Percentiles rank a stretch among this genome's conserved stretches.
Evolutionary conservation across 2,113 vertebrate genomes (phyloP).

Genomic region (Laticauda laticaudata): DNA sequence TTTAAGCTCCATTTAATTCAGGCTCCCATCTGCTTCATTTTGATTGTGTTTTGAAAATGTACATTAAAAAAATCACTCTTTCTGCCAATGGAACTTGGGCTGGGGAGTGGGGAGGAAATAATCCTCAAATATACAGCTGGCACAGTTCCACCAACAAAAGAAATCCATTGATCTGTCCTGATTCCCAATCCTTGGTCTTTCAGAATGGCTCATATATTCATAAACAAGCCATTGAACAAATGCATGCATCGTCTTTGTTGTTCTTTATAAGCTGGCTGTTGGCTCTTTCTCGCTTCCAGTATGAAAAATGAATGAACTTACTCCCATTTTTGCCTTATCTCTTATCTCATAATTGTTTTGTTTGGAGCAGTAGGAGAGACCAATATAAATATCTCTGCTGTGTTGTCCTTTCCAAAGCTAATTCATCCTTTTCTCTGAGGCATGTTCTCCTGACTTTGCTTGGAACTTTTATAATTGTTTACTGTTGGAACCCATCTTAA

Average conservation of each 20-base stretch:
- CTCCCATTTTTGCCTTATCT: conserved; percentile 67
- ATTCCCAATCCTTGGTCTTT: conserved; percentile 57
- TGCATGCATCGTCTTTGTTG: conserved; percentile 80
- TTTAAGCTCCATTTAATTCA: conserved; percentile 68
- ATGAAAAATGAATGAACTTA: conserved; percentile 79
- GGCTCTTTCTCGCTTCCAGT: conserved; percentile 68
- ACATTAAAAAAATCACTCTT: conserved; percentile 63
- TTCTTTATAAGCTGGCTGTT: conserved; percentile 78
- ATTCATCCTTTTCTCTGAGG: conserved; percentile 70
- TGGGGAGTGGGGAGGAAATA: conserved; percentile 15
- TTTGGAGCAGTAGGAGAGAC: conserved; percentile 72
- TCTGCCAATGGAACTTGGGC: conserved; percentile 48
- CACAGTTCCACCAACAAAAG: conserved; percentile 54
- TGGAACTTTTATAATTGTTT: conserved; percentile 61
- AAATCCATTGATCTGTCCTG: background rate
- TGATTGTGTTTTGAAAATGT: conserved; percentile 61
- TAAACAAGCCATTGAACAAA: conserved; percentile 72
- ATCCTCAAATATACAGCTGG: conserved; percentile 58
- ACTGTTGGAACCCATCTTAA: conserved; percentile 48
- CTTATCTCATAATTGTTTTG: conserved; percentile 83
- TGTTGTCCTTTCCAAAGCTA: conserved; percentile 75
- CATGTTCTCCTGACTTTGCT: conserved; percentile 60
- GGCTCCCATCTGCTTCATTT: conserved; percentile 60
- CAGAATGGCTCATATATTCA: conserved; percentile 67
- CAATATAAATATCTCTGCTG: conserved; percentile 72